Conservation (phyloP, 2,113 vertebrate species). For the Gavia stellata region DNA sequence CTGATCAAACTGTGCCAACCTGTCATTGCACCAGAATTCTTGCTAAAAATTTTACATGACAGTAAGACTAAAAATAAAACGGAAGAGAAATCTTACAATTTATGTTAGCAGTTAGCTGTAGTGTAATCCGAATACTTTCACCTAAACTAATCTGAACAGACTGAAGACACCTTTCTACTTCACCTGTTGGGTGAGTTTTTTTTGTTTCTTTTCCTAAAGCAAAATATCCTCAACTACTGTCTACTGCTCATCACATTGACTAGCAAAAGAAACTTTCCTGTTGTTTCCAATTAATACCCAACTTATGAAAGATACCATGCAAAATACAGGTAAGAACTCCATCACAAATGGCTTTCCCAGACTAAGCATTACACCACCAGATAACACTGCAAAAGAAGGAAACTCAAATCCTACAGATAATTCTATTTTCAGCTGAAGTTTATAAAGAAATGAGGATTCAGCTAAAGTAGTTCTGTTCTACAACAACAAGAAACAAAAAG, state of each 20-base stretch:
- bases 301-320: no score
- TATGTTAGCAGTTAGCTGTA: neutral
- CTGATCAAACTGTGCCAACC: neutral
- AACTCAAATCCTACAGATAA: neutral
- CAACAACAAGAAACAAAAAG: neutral
- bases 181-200: neutral
- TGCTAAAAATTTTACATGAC: neutral
- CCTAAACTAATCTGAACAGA: neutral
- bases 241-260: neutral
- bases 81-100: neutral
- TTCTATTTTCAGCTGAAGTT: neutral
- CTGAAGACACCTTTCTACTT: neutral
- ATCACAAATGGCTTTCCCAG: neutral
- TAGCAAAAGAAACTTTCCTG: neutral
- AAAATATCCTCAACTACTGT: neutral
- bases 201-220: neutral
- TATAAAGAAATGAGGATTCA: neutral
- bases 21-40: neutral
- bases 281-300: neutral
- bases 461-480: neutral
- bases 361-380: neutral
- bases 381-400: neutral
- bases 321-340: no score
- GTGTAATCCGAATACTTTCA: neutral
- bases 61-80: neutral